Evolutionary conservation across 1,140 invertebrate species (phyloP).

Genomic region (Pseudachorutes palmiensis): DNA sequence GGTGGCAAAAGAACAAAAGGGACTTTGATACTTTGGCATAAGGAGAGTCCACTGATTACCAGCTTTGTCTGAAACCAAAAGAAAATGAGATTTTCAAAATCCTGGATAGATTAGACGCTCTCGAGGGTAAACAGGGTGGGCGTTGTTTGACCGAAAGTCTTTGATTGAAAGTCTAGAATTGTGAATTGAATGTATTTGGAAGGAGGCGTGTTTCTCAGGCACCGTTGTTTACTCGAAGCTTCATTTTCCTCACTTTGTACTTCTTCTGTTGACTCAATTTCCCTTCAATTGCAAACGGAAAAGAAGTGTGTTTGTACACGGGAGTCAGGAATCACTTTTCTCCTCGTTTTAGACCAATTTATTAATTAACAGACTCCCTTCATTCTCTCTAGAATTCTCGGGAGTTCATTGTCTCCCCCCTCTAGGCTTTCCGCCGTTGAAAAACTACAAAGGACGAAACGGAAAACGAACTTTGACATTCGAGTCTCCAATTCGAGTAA

Average conservation of each 20-base stretch:
- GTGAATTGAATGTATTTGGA: not conserved
- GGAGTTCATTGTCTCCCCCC: not conserved
- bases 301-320: not conserved
- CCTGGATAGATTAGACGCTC: not conserved
- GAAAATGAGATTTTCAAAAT: not conserved
- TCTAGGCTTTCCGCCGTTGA: not conserved
- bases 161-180: not conserved
- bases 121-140: too few species aligned
- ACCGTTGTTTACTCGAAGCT: too few species aligned
- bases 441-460: too few species aligned
- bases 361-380: slow-evolving; percentile 2
- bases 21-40: slow-evolving; percentile 37
- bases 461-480: too few species aligned
- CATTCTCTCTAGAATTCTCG: too few species aligned
- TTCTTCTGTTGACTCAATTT: not conserved
- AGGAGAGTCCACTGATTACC: slow-evolving; percentile 32
- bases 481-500: too few species aligned
- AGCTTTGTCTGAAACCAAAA: slow-evolving; percentile 33
- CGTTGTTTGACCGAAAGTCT: too few species aligned
- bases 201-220: not conserved
- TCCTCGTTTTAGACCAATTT: not conserved
- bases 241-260: too few species aligned
- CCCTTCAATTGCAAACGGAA: not conserved
- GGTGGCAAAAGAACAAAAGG: slow-evolving; percentile 38
- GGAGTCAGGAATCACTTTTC: not conserved